These are phyloP conservation scores for Blastomussa wellsi DNA, from an alignment of 92 coral and sea anemone species.

Conservation along the genomic window DNA sequence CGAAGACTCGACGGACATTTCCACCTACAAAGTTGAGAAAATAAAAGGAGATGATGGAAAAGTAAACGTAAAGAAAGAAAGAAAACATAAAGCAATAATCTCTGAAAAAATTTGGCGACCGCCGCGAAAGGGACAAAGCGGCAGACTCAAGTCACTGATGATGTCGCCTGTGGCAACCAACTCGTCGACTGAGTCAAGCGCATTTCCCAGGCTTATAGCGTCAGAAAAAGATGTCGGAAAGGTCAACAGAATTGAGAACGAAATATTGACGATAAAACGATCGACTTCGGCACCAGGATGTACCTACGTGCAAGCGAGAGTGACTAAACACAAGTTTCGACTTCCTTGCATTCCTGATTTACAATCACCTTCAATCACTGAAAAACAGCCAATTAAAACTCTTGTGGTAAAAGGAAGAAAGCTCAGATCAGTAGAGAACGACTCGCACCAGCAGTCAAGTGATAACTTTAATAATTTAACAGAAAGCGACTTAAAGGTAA, in stretches of 20 bases:
- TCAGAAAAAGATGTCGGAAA: background rate
- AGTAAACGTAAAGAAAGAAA: background rate
- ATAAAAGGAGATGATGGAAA: background rate
- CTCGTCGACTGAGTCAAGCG: background rate
- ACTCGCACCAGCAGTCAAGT: background rate
- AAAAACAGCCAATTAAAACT: background rate
- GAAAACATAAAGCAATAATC: background rate
- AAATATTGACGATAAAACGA: background rate
- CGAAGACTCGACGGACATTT: background rate
- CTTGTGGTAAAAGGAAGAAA: conserved; percentile 23
- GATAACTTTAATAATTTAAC: background rate
- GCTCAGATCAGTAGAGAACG: background rate
- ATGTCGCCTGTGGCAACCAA: background rate
- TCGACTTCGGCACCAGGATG: conserved; percentile 9
- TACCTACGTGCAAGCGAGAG: background rate
- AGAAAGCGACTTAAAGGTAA: conserved; percentile 1
- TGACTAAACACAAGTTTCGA: conserved; percentile 19
- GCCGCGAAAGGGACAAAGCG: background rate
- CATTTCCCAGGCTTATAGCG: conserved; percentile 6
- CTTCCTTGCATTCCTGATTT: conserved; percentile 36
- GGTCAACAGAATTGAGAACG: background rate
- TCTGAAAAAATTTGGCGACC: conserved; percentile 10
- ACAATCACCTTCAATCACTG: conserved; percentile 12
- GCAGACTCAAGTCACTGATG: background rate
- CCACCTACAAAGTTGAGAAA: background rate